Conservation (phyloP, 2,888 invertebrate species). For the Dimorphilus gyrociliatus region DNA sequence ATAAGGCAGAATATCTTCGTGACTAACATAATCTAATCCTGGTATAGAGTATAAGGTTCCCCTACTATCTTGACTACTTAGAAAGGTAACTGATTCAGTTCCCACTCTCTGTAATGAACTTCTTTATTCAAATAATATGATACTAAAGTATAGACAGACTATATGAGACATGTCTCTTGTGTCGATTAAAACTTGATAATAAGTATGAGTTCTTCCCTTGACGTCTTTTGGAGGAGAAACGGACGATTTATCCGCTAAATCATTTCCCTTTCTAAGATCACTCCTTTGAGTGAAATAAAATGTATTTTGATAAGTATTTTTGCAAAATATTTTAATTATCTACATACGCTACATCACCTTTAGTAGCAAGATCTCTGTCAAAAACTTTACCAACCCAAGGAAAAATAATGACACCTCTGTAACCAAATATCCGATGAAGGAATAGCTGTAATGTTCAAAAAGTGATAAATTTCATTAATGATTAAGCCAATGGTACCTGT, state of each 20-base stretch:
- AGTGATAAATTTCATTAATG: not conserved
- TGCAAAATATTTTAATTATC: not conserved
- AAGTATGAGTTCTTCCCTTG: slow-evolving; percentile 75
- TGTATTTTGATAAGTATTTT: not conserved
- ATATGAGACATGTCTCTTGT: slow-evolving; percentile 89
- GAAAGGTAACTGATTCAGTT: slow-evolving; percentile 88
- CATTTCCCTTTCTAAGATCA: not conserved
- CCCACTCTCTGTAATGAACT: slow-evolving; percentile 81
- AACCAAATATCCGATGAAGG: slow-evolving; percentile 88
- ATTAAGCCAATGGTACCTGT: slow-evolving; percentile 44
- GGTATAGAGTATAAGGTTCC: slow-evolving; percentile 88
- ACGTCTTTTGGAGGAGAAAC: slow-evolving; percentile 27
- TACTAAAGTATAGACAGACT: slow-evolving; percentile 49
- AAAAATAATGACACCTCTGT: slow-evolving; percentile 86
- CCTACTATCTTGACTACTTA: slow-evolving; percentile 87
- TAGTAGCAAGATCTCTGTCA: slow-evolving; percentile 67
- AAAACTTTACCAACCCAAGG: slow-evolving; percentile 92
- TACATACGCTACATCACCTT: slow-evolving; percentile 41
- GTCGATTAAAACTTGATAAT: slow-evolving; percentile 94
- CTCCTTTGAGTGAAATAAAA: not conserved
- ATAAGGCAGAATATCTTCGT: slow-evolving; percentile 91
- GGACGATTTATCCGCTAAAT: too few species aligned
- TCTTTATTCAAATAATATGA: too few species aligned
- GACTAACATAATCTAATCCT: slow-evolving; percentile 91
- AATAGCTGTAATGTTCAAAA: slow-evolving; percentile 47